Conservation (phyloP, 64 coral and sea anemone species). For the Actinia equina region DNA sequence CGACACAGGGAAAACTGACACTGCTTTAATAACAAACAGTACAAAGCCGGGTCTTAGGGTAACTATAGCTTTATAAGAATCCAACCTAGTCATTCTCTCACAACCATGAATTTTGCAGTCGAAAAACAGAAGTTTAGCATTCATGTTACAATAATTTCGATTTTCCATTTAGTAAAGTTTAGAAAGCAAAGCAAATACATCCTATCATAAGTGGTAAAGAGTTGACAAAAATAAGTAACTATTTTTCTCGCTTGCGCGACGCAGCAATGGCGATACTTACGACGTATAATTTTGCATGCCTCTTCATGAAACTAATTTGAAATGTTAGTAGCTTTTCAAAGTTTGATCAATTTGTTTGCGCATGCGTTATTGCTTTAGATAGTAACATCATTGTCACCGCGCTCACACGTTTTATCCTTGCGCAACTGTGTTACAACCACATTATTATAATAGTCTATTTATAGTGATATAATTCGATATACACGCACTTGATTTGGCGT, state of each 20-base stretch:
- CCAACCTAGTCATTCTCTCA: background rate
- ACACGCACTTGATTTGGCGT: background rate
- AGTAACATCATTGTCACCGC: background rate
- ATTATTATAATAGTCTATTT: background rate
- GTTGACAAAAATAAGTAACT: too few relatives aligned
- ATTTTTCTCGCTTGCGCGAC: too few relatives aligned
- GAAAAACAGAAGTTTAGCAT: too few relatives aligned
- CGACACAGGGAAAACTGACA: constrained; percentile 3
- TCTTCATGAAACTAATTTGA: too few relatives aligned
- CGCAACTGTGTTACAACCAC: background rate
- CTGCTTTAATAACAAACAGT: background rate
- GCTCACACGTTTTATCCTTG: background rate
- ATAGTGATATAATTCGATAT: background rate
- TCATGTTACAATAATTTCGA: too few relatives aligned
- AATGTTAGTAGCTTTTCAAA: too few relatives aligned
- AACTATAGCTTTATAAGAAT: background rate
- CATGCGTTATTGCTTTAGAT: background rate
- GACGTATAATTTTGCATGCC: too few relatives aligned
- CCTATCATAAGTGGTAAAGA: too few relatives aligned
- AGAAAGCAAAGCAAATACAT: too few relatives aligned
- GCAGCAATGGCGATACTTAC: too few relatives aligned
- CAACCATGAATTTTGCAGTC: background rate
- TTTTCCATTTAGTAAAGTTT: background rate
- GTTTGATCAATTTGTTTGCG: background rate
- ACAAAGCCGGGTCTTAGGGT: background rate